Conservation (phyloP, 37 sponge, comb jelly and placozoan species). For the Beroe ovata region DNA sequence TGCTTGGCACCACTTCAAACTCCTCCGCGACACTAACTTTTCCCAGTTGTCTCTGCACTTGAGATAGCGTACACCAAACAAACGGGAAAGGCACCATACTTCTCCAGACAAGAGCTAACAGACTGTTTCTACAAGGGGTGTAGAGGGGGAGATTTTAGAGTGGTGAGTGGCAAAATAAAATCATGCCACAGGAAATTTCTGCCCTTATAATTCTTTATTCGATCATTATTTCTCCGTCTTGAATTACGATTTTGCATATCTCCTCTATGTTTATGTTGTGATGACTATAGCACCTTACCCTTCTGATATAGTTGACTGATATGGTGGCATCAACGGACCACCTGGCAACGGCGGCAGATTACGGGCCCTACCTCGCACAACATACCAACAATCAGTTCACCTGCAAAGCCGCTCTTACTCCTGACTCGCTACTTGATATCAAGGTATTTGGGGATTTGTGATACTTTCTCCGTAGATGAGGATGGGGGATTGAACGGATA, state of each 20-base stretch:
- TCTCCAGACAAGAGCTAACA: conserved; percentile 52
- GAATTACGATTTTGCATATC: no score
- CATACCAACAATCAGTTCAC: conserved; percentile 6
- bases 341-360: background rate
- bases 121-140: conserved; percentile 63
- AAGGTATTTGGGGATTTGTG: conserved; percentile 44
- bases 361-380: conserved; percentile 38
- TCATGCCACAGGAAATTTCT: no score
- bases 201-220: no score
- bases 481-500: no score
- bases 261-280: no score
- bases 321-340: conserved; percentile 21
- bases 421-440: conserved; percentile 38
- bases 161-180: background rate
- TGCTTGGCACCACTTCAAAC: background rate
- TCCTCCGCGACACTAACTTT: background rate
- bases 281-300: no score
- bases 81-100: background rate
- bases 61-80: conserved; percentile 46
- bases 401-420: conserved; percentile 45
- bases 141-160: conserved; percentile 17
- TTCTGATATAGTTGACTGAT: conserved; percentile 22
- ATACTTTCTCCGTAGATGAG: background rate
- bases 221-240: no score
- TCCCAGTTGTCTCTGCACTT: conserved; percentile 8